Base-by-base conservation (phyloP, 2,888 invertebrate species). In the Meloe dianella region DNA sequence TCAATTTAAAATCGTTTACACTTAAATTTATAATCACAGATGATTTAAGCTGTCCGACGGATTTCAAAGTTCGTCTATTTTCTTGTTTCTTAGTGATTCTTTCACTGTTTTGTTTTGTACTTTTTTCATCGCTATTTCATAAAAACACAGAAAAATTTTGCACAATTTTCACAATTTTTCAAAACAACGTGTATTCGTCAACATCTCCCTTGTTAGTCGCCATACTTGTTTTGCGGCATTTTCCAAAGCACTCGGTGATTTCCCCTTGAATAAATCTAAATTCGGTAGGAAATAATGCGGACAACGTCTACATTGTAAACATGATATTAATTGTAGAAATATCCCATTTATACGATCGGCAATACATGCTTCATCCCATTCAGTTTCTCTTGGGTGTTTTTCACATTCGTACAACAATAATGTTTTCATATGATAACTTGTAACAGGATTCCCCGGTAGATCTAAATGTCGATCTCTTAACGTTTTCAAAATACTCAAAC, bases 281-380 rank as follows among this genome's bases (percentile, higher is more conserved):
- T 90, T 91, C 1, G 94, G 93, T 60, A 95, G 85, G 82, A 94
- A 94, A 81, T 94, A 94, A 81, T 95, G 94, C 0, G 94, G 93
- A 82, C 94, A 95, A 66, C 92, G 85, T 60, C 92, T 88, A 79
- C 93, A 94, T 83, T 95, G 94, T 62, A 95, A 86, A 80, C 93
- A 94, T 24, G 93, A 93, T 74, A 95, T 94, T 66, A 95, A 85
- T 82, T 95, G 94, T 65, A 95, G 85, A 30, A 93, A 88, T 68
- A 95, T 92, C 2, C 94, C 94, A 81, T 92, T 92, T 74, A 93
- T 90, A 63, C 93, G 85, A 82, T 95, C 93, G 0, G 91, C 93
- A 47, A 94, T 85, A 77, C 90, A 90, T 0, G 88, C 83, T 78
- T 94, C 94, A 81, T 93, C 92, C 94, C 94, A 95, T 79, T 94